These are phyloP conservation scores for Nasua narica DNA, from an alignment of 2,797 vertebrate genomes.

Conservation along the genomic window DNA sequence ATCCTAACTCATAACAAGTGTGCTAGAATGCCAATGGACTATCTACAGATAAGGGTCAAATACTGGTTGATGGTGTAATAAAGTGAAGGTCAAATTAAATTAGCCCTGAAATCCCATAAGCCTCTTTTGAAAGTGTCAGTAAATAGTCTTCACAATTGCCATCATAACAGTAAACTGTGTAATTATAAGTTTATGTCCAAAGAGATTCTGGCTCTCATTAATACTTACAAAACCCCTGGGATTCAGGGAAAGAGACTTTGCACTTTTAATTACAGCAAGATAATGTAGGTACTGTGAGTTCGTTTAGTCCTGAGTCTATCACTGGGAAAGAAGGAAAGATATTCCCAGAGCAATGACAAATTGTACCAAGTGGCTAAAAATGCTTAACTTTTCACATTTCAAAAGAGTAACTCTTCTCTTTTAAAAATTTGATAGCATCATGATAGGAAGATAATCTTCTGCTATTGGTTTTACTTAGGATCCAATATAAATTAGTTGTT, in stretches of 20 bases:
- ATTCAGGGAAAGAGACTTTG: not conserved
- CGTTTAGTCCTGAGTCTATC: not conserved
- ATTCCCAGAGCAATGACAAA: not conserved
- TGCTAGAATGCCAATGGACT: conserved; percentile 10
- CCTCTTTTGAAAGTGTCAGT: conserved; percentile 36
- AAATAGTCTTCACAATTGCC: conserved; percentile 51
- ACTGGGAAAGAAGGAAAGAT: not conserved
- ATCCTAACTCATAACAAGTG: not conserved
- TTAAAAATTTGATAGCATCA: not conserved
- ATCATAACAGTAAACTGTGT: conserved; percentile 44
- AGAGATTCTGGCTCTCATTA: conserved; percentile 38
- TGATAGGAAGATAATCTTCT: not conserved
- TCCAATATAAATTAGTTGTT: not conserved
- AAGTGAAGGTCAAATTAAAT: conserved; percentile 62
- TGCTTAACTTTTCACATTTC: not conserved
- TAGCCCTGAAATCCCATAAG: conserved; percentile 49
- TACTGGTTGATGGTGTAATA: conserved; percentile 33
- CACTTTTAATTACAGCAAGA: not conserved
- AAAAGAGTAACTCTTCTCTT: not conserved
- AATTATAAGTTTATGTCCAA: conserved; percentile 14
- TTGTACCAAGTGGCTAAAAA: not conserved
- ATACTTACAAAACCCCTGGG: not conserved
- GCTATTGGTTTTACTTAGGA: not conserved
- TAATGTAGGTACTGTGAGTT: not conserved
- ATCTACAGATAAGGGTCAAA: conserved; percentile 14